phyloP scores from a whole-genome alignment of 2,113 vertebrate genomes.

The Emydocephalus ijimae region DNA sequence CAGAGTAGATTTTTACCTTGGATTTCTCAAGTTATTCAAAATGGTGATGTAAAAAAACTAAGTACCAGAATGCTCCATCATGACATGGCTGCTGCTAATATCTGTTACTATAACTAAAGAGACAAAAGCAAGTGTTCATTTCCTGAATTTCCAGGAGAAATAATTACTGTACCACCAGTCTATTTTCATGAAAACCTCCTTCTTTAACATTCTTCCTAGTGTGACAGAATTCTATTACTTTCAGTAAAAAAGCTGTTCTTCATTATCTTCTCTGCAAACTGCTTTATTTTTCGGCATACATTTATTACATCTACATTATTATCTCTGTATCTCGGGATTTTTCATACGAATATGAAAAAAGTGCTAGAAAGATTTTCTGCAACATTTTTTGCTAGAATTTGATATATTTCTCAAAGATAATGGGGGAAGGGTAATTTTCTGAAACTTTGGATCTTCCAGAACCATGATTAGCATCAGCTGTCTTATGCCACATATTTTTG shows the following conservation, averaged over 20 bases:
- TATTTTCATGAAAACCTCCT: background rate
- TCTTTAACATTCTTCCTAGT: rapidly evolving
- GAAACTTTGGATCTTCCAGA: background rate
- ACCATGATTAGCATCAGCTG: background rate
- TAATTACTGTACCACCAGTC: constrained; percentile 17
- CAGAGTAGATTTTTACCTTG: constrained; percentile 39
- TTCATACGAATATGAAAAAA: background rate
- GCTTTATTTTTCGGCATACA: background rate
- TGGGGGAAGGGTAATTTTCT: background rate
- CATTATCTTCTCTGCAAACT: background rate
- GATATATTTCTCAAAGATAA: background rate
- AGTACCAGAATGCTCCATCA: constrained; percentile 32
- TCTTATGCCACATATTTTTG: background rate
- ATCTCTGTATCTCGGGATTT: background rate
- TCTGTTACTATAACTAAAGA: constrained; percentile 44
- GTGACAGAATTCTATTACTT: background rate
- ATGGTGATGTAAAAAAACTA: constrained; percentile 26
- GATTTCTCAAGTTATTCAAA: constrained; percentile 43
- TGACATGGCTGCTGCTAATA: constrained; percentile 40
- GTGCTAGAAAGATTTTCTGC: background rate
- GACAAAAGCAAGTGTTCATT: constrained; percentile 50
- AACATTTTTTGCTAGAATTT: background rate
- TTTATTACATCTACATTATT: background rate
- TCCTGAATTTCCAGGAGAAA: constrained; percentile 38
- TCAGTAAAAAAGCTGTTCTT: background rate